Base-by-base conservation (phyloP, 2,797 vertebrate species). In the Urophycis tenuis region DNA sequence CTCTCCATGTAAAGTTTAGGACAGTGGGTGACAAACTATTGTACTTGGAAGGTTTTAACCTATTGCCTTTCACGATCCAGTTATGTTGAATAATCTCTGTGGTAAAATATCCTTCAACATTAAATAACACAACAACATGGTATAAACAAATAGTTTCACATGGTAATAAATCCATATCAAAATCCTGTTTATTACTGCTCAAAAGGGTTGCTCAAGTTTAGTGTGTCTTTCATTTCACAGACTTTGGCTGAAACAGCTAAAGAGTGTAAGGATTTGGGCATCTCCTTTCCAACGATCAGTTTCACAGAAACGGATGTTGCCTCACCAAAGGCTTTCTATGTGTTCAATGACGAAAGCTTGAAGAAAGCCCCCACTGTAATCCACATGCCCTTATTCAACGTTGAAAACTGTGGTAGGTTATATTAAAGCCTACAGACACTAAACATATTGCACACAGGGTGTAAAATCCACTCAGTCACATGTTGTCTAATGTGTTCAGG, bases 361-460 rank as follows among this genome's bases (percentile, higher is more conserved):
- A 19, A 33, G 15, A 31, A 75, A 22, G 71, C 33, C 3, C 75
- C 78, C 29, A 73, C 78, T 22, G 78, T 80, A 19, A 80, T 80
- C 14, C 78, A 80, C 71, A 76, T 80, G 6, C 78, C 78, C 9
- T 64, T 80, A 49, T 80, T 80, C 78, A 80, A 80, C 74, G 5
- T 31, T 17, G 64, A 39, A 41, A 80, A 80, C 53, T 0, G 6
- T 85, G 69, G 75, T 75, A 67, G 32, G 74, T 64, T 75, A 33
- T 67, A 72, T 11, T 34, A n/a, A 39, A 72, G 22, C 12, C 36
- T 22, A 71, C 69, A 70, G 25, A 71, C 31, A 71, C 31, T 33
- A 32, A 71, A 67, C 60, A 67, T 25, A 25, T 29, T 71, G 5
- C 14, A 71, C 31, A 15, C 11, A 71, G 32, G 12, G 31, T 71